These are phyloP conservation scores for Archaeoteleia sp. DNA, from an alignment of 2,888 invertebrate species.

Conservation along the genomic window DNA sequence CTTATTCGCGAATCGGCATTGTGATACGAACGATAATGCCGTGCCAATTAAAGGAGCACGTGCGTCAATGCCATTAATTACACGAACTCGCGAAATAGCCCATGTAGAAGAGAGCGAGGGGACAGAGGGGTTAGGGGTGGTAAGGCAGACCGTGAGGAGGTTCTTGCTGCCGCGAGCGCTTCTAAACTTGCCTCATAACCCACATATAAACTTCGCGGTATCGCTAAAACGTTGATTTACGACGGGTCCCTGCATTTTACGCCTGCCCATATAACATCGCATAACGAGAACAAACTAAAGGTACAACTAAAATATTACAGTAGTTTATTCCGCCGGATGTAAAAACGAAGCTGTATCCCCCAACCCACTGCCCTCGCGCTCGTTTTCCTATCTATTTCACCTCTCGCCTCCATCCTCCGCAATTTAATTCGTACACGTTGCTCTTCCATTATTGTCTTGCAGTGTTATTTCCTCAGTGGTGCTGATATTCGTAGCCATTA, in stretches of 20 bases:
- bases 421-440: not conserved
- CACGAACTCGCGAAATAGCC: slow-evolving; percentile 1
- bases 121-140: not conserved
- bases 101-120: not conserved
- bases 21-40: not conserved
- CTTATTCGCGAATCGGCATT: too few species aligned
- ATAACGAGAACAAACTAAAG: slow-evolving; percentile 27
- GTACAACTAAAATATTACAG: slow-evolving; percentile 31
- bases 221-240: slow-evolving; percentile 58
- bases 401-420: not conserved
- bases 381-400: slow-evolving; percentile 1
- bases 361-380: slow-evolving; percentile 4
- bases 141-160: not conserved
- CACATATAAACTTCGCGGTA: slow-evolving; percentile 54
- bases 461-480: not conserved
- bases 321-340: slow-evolving; percentile 14
- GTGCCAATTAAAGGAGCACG: not conserved
- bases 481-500: not conserved
- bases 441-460: slow-evolving; percentile 2
- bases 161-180: slow-evolving; percentile 6
- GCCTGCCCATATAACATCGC: slow-evolving; percentile 9
- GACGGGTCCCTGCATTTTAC: slow-evolving; percentile 45
- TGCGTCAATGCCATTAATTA: not conserved
- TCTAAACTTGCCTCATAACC: slow-evolving; percentile 57
- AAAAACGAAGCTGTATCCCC: slow-evolving; percentile 12